Percentiles rank a stretch among this genome's conserved stretches.
phyloP scores from a whole-genome alignment of 2,888 invertebrate species.

The Chesias legatella region DNA sequence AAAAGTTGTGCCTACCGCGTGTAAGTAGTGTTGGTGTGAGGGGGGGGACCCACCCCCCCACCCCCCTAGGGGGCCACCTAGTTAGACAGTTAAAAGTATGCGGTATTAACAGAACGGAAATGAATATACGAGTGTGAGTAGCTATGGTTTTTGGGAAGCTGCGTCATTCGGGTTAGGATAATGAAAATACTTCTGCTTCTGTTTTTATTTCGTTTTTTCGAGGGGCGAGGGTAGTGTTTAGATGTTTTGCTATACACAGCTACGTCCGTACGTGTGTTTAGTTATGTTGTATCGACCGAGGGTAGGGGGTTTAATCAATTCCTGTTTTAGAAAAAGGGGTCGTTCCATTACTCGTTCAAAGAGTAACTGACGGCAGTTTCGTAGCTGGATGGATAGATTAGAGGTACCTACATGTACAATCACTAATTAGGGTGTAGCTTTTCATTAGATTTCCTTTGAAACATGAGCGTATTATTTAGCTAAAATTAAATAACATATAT shows the following conservation, averaged over 20 bases:
- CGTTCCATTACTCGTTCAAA: constrained; percentile 3
- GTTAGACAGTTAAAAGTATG: constrained; percentile 81
- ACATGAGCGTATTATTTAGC: no score
- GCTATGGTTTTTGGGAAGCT: constrained; percentile 71
- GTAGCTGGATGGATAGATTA: not conserved
- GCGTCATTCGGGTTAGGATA: constrained; percentile 72
- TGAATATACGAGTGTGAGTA: constrained; percentile 79
- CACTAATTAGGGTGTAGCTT: no score
- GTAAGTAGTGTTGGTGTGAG: constrained; percentile 73
- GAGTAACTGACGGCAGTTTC: not conserved
- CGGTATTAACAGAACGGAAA: constrained; percentile 81
- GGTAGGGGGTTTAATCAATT: constrained; percentile 17
- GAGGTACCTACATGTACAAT: no score
- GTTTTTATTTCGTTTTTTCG: constrained; percentile 51
- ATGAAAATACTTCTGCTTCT: constrained; percentile 71
- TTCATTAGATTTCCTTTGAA: no score
- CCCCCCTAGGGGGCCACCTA: constrained; percentile 58
- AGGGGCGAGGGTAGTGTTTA: constrained; percentile 29
- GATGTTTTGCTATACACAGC: constrained; percentile 13
- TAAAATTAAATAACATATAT: no score
- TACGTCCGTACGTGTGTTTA: constrained; percentile 23
- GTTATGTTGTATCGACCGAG: constrained; percentile 20
- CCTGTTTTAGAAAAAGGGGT: constrained; percentile 15
- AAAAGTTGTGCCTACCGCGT: constrained; percentile 80
- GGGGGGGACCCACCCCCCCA: constrained; percentile 31